phyloP scores from a whole-genome alignment of 2,797 vertebrate genomes.

The Sebastiscus tertius region DNA sequence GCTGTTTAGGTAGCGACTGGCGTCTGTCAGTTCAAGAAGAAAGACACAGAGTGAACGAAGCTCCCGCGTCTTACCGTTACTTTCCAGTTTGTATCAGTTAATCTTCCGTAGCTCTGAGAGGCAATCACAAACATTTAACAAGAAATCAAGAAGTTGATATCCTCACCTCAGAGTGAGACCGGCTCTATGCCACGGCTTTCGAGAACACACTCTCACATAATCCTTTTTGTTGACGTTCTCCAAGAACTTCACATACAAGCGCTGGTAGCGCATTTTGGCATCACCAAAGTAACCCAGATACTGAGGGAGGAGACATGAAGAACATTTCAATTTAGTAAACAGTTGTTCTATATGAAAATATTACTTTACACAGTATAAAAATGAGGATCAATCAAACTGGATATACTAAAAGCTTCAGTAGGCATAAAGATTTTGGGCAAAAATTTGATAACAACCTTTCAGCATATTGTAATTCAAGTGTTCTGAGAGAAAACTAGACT shows the following conservation, averaged over 20 bases:
- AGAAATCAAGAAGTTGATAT: background rate
- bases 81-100: background rate
- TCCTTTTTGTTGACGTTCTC: slow-evolving; percentile 95
- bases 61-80: background rate
- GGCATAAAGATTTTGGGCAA: no score
- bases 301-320: slow-evolving; percentile 60
- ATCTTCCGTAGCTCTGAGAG: background rate
- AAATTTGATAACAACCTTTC: no score
- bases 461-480: no score
- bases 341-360: background rate
- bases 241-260: slow-evolving; percentile 92
- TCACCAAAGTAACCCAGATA: slow-evolving; percentile 94
- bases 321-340: background rate
- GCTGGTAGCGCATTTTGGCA: slow-evolving; percentile 93
- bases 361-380: no score
- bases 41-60: background rate
- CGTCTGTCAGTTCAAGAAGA: slow-evolving; percentile 73
- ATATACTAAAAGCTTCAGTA: no score
- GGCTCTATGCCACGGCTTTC: slow-evolving; percentile 90
- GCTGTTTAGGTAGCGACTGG: slow-evolving; percentile 87
- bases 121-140: background rate
- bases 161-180: slow-evolving; percentile 86
- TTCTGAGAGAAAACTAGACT: no score
- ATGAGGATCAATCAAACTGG: no score
- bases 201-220: slow-evolving; percentile 91